Evolutionary conservation across 2,797 vertebrate genomes (phyloP).

Genomic region (Artibeus jamaicensis): DNA sequence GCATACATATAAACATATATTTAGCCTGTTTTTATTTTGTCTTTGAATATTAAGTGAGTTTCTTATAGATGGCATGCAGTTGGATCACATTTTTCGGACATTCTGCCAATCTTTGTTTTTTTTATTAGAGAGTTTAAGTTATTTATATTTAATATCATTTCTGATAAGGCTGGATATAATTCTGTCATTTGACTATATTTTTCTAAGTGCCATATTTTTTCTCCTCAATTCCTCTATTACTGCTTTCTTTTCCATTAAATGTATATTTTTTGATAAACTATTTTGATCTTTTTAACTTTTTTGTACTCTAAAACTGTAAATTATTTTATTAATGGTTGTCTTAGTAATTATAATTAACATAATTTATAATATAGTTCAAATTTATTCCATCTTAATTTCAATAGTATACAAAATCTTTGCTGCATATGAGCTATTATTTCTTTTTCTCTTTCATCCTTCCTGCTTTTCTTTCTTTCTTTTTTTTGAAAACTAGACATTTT

Average conservation of each 20-base stretch:
- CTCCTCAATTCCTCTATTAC: neutral
- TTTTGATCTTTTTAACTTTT: neutral
- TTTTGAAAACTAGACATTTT: neutral
- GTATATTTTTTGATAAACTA: neutral
- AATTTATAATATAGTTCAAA: neutral
- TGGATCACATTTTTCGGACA: neutral
- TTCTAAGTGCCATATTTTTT: neutral
- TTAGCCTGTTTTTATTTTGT: neutral
- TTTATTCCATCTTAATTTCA: neutral
- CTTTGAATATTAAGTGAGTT: neutral
- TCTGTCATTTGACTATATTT: neutral
- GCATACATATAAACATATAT: neutral
- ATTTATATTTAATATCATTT: neutral
- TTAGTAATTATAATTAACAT: neutral
- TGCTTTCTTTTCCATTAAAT: neutral
- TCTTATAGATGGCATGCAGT: neutral
- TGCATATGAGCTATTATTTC: neutral
- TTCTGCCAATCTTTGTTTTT: neutral
- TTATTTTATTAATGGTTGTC: neutral
- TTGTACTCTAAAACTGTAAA: neutral
- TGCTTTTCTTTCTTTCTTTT: neutral
- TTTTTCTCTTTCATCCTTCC: neutral
- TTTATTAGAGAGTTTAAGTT: neutral
- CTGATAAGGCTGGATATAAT: neutral
- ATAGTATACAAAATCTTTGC: neutral